A percentile compares a stretch with the other conserved stretches of the same genome.
Evolutionary conservation across 1,140 invertebrate species (phyloP).

Genomic region (Achroia grisella): DNA sequence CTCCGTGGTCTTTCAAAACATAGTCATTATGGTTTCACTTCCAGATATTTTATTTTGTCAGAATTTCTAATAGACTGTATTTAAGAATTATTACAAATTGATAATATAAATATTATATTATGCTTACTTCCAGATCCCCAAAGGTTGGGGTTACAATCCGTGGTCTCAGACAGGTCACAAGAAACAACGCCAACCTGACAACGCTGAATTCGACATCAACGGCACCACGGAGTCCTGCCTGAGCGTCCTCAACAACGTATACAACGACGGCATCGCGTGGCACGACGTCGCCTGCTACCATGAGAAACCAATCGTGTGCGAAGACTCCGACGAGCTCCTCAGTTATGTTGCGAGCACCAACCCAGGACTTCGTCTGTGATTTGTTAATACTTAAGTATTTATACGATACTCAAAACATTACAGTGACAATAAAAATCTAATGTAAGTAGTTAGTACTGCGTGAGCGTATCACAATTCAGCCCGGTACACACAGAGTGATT

Average conservation of each 20-base stretch:
- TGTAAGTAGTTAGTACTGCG: no score
- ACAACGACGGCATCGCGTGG: slow-evolving; percentile 93
- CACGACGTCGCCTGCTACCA: slow-evolving; percentile 95
- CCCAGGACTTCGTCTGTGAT: slow-evolving; percentile 82
- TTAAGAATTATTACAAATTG: no score
- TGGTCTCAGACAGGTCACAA: slow-evolving; percentile 94
- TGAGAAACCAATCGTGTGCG: slow-evolving; percentile 91
- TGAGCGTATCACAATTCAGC: no score
- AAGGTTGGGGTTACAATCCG: slow-evolving; percentile 85
- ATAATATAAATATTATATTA: background rate
- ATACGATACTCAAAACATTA: background rate
- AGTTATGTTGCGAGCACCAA: slow-evolving; percentile 88
- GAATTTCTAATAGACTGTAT: no score
- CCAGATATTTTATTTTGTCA: no score
- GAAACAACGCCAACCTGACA: slow-evolving; percentile 90
- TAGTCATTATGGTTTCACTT: no score
- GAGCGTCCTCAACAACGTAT: slow-evolving; percentile 91
- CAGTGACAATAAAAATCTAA: background rate
- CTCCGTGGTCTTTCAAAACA: no score
- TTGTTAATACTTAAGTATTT: background rate
- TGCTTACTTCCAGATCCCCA: slow-evolving; percentile 60
- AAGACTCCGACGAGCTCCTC: slow-evolving; percentile 89
- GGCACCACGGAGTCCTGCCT: slow-evolving; percentile 90
- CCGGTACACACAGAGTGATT: no score
- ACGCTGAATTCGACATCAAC: slow-evolving; percentile 94